These are phyloP conservation scores for Stylophora pistillata DNA, from an alignment of 64 coral and sea anemone species.

Conservation along the genomic window DNA sequence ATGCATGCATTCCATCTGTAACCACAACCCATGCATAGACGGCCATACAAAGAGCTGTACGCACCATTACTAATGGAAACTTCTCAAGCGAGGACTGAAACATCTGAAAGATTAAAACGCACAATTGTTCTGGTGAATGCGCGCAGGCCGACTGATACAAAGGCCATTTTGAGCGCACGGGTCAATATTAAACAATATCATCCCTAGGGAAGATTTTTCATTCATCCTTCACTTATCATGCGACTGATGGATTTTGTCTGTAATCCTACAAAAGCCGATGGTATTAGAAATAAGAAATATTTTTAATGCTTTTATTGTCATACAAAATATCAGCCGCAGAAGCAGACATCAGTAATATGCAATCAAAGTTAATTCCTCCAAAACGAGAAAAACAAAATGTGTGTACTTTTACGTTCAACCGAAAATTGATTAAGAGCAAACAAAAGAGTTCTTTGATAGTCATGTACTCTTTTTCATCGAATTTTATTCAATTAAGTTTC, in stretches of 20 bases:
- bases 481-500: not conserved
- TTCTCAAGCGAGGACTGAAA: no score
- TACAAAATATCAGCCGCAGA: not conserved
- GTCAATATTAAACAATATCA: not conserved
- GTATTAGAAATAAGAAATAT: not conserved
- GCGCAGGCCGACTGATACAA: no score
- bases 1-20: no score
- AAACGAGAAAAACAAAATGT: constrained; percentile 17
- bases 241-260: not conserved
- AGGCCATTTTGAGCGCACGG: not conserved
- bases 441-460: not conserved
- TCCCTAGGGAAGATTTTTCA: not conserved
- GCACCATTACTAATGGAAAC: no score
- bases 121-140: no score
- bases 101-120: no score
- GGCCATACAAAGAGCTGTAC: no score
- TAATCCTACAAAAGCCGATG: constrained; percentile 9
- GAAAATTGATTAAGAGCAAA: not conserved
- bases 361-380: not conserved
- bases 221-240: not conserved
- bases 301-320: constrained; percentile 18
- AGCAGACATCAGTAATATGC: not conserved
- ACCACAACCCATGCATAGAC: no score
- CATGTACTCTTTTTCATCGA: not conserved
- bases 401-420: not conserved